Conservation (phyloP, 1,140 invertebrate genomes). For the Sinonovacula constricta region DNA sequence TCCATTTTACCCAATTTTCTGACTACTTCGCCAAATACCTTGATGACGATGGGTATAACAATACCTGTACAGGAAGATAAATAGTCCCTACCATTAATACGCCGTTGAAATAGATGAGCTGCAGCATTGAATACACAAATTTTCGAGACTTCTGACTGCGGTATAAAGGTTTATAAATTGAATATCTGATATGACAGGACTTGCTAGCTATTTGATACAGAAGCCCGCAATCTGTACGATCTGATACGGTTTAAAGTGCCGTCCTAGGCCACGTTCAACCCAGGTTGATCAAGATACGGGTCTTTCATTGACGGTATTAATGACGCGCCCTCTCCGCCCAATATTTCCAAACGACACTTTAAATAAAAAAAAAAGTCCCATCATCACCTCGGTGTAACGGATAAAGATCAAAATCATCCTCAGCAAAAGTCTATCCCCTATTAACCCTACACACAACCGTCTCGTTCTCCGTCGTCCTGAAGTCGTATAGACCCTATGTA, state of each 20-base stretch:
- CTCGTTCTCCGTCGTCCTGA: too few species aligned
- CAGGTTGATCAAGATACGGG: conserved; percentile 14
- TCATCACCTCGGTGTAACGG: too few species aligned
- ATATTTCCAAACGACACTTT: too few species aligned
- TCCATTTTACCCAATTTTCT: neutral
- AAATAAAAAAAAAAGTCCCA: too few species aligned
- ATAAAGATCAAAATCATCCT: too few species aligned
- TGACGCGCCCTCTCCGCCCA: conserved; percentile 24
- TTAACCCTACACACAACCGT: too few species aligned
- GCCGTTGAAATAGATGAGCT: conserved; percentile 16
- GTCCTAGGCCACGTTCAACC: conserved; percentile 26
- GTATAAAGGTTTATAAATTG: conserved; percentile 51
- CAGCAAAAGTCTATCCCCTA: too few species aligned
- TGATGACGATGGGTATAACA: too few species aligned
- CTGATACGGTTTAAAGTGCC: conserved; percentile 41
- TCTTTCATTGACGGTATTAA: conserved; percentile 10
- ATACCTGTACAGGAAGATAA: conserved; percentile 37
- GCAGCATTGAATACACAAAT: conserved; percentile 7
- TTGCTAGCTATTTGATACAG: conserved; percentile 42
- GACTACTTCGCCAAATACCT: neutral
- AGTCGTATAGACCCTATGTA: too few species aligned
- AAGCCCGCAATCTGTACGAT: conserved; percentile 11
- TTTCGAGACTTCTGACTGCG: conserved; percentile 24
- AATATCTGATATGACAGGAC: conserved; percentile 15
- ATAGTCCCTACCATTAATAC: conserved; percentile 29